Evolutionary conservation across 2,113 vertebrate genomes (phyloP), one percentile per base, ranked within the genome.

Genomic region (Prinia subflava): DNA sequence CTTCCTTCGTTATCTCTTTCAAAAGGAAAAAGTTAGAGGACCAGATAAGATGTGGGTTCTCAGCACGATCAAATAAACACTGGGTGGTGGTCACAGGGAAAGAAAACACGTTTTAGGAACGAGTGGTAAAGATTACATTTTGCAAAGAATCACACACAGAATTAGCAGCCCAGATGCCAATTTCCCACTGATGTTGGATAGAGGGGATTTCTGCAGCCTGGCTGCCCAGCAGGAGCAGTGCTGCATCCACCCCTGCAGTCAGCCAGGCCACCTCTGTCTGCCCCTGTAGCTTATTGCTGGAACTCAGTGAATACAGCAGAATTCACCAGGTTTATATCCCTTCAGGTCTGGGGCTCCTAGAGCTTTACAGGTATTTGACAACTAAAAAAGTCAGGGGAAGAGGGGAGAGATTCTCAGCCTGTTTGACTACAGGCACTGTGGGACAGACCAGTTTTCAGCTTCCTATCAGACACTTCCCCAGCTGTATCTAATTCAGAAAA

Each of bases 31-130:
- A 93, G 94, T 96, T 95, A 94, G 83, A 63, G 74, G 59, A 78
- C 59, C 78, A 82, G 97, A 97, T 97, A 98, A 97, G 92, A 92
- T 88, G 84, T 37, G 57, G 65, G 83, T 82, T 97, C 97, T 96
- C 93, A 94, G 86, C 15, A 6, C 1, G 88, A 95, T 95, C 97
- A 92, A 96, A 96, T 89, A 97, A 97, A 87, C 78, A 95, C 60
- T 33, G 65, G 20, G 76, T 25, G 90, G 71, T 86, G 64, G 80
- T 83, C 92, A 89, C 80, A 73, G 71, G 80, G 41, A 95, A 96
- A 85, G 76, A 94, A 96, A 96, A 93, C 90, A 93, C 68, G 17
- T 30, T 46, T 78, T 60, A 86, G 64, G 82, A 88, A 68, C 1
- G 53, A 90, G 60, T 14, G 37, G 60, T n/a, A 64, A 77, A 92